A percentile compares a stretch with the other conserved stretches of the same genome.
Evolutionary conservation across 2,797 vertebrate species (phyloP).

Genomic region (Sebastes steindachneri): DNA sequence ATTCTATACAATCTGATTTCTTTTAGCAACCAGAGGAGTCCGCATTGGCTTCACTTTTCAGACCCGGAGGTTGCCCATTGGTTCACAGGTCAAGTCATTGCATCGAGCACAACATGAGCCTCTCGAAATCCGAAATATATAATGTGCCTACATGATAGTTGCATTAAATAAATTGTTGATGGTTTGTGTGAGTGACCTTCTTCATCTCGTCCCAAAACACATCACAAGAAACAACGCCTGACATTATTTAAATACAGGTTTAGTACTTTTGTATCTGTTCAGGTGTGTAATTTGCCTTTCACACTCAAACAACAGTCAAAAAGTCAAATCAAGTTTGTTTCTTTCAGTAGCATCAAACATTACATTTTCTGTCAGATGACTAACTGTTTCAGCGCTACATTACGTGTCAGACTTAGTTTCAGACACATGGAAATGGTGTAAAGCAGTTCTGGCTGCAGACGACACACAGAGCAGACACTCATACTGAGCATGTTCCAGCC

Average conservation of each 20-base stretch:
- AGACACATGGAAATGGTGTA: background rate
- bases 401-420: background rate
- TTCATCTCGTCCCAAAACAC: background rate
- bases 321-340: background rate
- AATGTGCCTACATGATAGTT: too few relatives aligned
- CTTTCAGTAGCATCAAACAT: background rate
- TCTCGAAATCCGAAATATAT: too few relatives aligned
- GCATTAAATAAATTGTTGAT: too few relatives aligned
- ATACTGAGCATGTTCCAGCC: background rate
- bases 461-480: background rate
- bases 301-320: background rate
- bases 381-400: background rate
- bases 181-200: background rate
- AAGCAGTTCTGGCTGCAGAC: background rate
- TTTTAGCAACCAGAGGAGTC: too few relatives aligned
- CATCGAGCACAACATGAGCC: background rate
- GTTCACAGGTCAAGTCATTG: background rate
- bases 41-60: too few relatives aligned
- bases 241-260: background rate
- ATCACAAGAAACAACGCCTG: background rate
- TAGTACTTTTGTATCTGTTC: background rate
- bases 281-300: background rate
- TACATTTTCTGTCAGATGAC: background rate
- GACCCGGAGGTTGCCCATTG: too few relatives aligned
- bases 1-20: too few relatives aligned